Conservation (phyloP, 2,888 invertebrate species). For the Pristionchus japonicus region DNA sequence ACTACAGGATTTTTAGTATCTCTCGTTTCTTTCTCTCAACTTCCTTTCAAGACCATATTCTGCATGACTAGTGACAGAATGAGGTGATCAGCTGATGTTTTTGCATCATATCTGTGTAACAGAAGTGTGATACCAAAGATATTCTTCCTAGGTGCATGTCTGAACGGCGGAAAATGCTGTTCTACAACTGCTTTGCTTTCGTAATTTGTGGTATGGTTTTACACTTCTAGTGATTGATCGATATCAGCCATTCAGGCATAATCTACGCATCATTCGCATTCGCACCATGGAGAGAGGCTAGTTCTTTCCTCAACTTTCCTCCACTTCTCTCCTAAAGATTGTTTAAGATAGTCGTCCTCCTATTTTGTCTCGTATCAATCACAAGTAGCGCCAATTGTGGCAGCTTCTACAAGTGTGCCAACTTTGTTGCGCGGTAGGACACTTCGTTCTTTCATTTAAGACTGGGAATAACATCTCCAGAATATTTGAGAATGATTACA, state of each 20-base stretch:
- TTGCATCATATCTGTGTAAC: no score
- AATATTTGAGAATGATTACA: background rate
- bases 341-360: slow-evolving; percentile 8
- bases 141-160: slow-evolving; percentile 22
- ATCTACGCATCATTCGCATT: slow-evolving; percentile 28
- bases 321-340: no score
- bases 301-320: background rate
- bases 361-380: slow-evolving; percentile 26
- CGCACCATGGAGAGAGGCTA: slow-evolving; percentile 12
- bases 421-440: slow-evolving; percentile 31
- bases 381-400: slow-evolving; percentile 38
- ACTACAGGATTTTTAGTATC: slow-evolving; percentile 24
- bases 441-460: no score
- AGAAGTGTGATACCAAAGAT: background rate
- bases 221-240: background rate
- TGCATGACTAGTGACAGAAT: slow-evolving; percentile 41
- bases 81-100: background rate
- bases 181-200: slow-evolving; percentile 39
- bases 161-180: slow-evolving; percentile 35
- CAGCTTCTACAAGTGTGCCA: slow-evolving; percentile 46
- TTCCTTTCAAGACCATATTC: slow-evolving; percentile 36
- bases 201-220: slow-evolving; percentile 38
- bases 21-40: slow-evolving; percentile 1
- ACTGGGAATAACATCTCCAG: no score
- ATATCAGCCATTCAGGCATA: background rate